Evolutionary conservation across 1,140 invertebrate genomes (phyloP), one percentile per base, ranked within the genome.

Genomic region (Sitophilus oryzae): DNA sequence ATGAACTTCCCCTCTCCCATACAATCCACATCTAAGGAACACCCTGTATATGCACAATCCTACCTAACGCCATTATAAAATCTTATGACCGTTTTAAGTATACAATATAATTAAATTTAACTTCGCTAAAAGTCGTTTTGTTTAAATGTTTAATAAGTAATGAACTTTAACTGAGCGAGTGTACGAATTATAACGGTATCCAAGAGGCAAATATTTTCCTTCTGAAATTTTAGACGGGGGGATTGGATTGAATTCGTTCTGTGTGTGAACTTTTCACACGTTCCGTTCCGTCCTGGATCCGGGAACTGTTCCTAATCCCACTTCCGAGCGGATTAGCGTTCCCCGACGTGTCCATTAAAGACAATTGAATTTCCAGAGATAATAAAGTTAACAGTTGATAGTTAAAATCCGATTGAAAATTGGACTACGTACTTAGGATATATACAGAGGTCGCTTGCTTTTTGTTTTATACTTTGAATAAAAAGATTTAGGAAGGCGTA

Each of bases 311-410:
- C 45, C 49, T 57, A 57, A 57, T 52, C 47, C 55, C 55, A 30
- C 15, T 15, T 23, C 48, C 51, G 48, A 57, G 48, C 48, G 55
- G 55, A 57, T 57, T 57, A 57, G 37, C 38, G 35, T 36, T 5
- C 37, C 21, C 25, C 45, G 48, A 51, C 44, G 55, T 57, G 59
- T 61, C 60, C 60, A 61, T 61, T 61, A 61, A 61, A 57, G 55
- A 61, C 60, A 61, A 61, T 61, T 61, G 60, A 61, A 61, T 61
- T 57, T 61, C 52, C 45, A 61, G 60, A 61, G 60, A 55, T 61
- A 61, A 61, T 58, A 53, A 52, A 57, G 55, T 57, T 57, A 51
- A 57, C 52, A 58, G 60, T 61, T 61, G 54, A 61, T 61, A 61
- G 60, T 61, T 61, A 58, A 61, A 61, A 61, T 55, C 59, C 59